Evolutionary conservation across 1,140 invertebrate genomes (phyloP), one percentile per base, ranked within the genome.

Genomic region (Asobara japonica): DNA sequence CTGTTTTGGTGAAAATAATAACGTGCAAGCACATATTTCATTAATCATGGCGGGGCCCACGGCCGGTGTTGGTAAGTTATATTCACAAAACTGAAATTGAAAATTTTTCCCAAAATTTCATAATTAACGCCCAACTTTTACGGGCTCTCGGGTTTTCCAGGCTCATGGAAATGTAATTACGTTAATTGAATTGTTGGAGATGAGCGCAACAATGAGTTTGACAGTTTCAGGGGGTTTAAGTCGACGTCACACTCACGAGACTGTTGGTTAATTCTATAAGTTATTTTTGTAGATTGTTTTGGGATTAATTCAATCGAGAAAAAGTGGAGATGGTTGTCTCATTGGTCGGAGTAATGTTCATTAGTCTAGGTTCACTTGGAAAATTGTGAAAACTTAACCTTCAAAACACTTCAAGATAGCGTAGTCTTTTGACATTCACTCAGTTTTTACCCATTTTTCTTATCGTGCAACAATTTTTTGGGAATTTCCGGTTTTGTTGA

Each of bases 1-100:
- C 69, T 73, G 48, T 8, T 75, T 38, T 65, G 13, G 71, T 68
- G 73, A 1, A 74, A 76, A 72, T 66, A 61, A 72, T 77, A 81
- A 82, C 78, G 78, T 79, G 82, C 76, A 62, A 61, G 68, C 71
- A 64, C 72, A 77, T 74, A 79, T 80, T 80, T 80, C 69, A 27
- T 65, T 68, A 8, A 86, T 85, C 80, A 88, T 88, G 86, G 86
- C 86, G 85, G 84, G 86, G 75, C 84, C 85, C 71, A 85, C 84
- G 76, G 82, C 84, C 86, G 86, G 86, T 84, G 86, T 88, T 79
- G 86, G 86, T 86, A 77, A 86, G 86, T 84, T 78, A 73, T 66
- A 65, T 65, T 77, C 76, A 75, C 61, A 66, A 65, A 73, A 70
- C 51, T 41, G 66, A 73, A 48, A 56, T 74, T 71, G 5, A 20